Conservation (phyloP, 2,888 invertebrate genomes). For the Acanthosoma haemorrhoidale region DNA sequence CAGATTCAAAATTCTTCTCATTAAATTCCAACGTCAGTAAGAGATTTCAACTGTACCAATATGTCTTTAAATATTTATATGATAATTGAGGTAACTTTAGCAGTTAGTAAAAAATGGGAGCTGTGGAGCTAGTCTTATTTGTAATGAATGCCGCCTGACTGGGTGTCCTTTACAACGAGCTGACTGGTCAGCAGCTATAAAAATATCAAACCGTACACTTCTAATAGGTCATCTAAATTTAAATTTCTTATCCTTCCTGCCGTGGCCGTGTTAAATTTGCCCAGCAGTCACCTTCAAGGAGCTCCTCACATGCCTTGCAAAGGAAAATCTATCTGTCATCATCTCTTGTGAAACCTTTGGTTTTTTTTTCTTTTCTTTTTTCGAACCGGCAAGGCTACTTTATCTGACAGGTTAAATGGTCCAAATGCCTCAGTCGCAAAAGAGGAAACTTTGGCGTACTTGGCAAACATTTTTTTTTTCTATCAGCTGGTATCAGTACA, state of each 20-base stretch:
- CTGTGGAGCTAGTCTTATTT: neutral
- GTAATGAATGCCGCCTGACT: neutral
- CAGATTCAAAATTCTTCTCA: too few species aligned
- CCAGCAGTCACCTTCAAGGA: slow-evolving; percentile 15
- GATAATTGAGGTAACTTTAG: too few species aligned
- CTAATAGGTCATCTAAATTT: slow-evolving; percentile 26
- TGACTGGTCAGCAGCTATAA: slow-evolving; percentile 19
- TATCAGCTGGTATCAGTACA: too few species aligned
- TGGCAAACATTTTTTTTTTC: too few species aligned
- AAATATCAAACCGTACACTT: slow-evolving; percentile 23
- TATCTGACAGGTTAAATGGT: too few species aligned
- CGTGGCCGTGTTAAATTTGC: slow-evolving; percentile 24
- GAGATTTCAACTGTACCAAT: too few species aligned
- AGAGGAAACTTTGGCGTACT: too few species aligned
- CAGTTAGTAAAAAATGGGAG: neutral
- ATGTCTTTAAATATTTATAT: too few species aligned
- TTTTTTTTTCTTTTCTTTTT: too few species aligned
- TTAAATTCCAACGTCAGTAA: too few species aligned
- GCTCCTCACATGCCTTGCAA: slow-evolving; percentile 8
- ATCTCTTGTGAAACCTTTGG: slow-evolving; percentile 14
- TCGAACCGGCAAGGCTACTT: too few species aligned
- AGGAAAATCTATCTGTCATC: slow-evolving; percentile 18
- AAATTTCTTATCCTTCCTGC: slow-evolving; percentile 20
- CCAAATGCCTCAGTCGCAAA: too few species aligned
- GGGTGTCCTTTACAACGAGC: slow-evolving; percentile 11